A percentile compares a stretch with the other conserved stretches of the same genome.
Conservation (phyloP, 2,888 invertebrate species). For the Patella depressa region DNA sequence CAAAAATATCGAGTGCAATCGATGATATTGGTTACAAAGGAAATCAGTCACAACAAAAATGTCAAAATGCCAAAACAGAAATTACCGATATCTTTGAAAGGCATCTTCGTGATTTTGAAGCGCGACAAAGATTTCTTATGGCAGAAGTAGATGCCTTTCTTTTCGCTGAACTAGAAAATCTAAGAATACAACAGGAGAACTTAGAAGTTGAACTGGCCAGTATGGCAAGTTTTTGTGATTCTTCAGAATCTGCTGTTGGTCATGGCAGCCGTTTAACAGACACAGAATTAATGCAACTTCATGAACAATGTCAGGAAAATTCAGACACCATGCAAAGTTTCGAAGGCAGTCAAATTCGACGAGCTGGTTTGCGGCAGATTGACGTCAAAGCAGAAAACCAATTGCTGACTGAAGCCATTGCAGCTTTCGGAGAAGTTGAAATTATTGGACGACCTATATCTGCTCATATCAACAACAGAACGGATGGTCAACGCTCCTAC, state of each 20-base stretch:
- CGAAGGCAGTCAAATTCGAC: slow-evolving; percentile 85
- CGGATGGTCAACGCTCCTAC: background rate
- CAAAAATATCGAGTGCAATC: slow-evolving; percentile 70
- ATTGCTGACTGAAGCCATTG: slow-evolving; percentile 53
- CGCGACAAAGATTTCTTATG: slow-evolving; percentile 76
- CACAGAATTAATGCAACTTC: slow-evolving; percentile 56
- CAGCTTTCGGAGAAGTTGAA: slow-evolving; percentile 54
- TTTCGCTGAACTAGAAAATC: slow-evolving; percentile 85
- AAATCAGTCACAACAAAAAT: slow-evolving; percentile 86
- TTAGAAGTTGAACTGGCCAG: slow-evolving; percentile 94
- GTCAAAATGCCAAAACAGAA: slow-evolving; percentile 92
- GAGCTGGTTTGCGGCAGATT: slow-evolving; percentile 80
- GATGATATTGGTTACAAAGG: slow-evolving; percentile 85
- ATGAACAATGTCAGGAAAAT: slow-evolving; percentile 58
- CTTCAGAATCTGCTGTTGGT: slow-evolving; percentile 53
- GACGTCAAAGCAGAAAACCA: slow-evolving; percentile 60
- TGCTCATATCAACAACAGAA: background rate
- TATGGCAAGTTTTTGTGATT: slow-evolving; percentile 95
- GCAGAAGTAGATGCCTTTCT: slow-evolving; percentile 86
- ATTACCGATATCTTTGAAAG: slow-evolving; percentile 77
- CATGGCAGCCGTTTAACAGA: slow-evolving; percentile 51
- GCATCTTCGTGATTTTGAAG: slow-evolving; percentile 70
- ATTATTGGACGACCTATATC: background rate
- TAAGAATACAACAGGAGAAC: slow-evolving; percentile 91
- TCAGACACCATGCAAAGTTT: slow-evolving; percentile 56